A percentile compares a stretch with the other conserved stretches of the same genome.
Evolutionary conservation across 2,797 vertebrate species (phyloP).

Genomic region (Dromococcyx pavoninus): DNA sequence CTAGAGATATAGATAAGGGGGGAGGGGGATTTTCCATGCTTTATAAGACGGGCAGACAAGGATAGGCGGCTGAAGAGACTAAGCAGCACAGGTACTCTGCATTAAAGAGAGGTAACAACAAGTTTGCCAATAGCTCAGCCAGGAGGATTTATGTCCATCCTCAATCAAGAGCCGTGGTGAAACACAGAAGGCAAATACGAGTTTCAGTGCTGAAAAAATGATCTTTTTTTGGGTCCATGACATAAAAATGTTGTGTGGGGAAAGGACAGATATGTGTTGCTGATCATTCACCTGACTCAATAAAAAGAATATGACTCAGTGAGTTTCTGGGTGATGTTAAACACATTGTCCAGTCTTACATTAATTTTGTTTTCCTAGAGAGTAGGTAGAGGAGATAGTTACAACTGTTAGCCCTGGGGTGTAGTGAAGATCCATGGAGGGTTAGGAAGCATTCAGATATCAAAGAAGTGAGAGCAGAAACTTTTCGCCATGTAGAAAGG

Average conservation of each 20-base stretch:
- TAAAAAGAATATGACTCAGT: background rate
- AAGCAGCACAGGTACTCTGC: background rate
- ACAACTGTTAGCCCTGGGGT: background rate
- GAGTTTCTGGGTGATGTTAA: background rate
- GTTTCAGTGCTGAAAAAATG: background rate
- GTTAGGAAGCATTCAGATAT: background rate
- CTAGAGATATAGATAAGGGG: background rate
- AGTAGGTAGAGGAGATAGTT: background rate
- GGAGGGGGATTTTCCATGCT: background rate
- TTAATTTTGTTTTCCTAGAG: background rate
- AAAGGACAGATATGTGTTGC: background rate
- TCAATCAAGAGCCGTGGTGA: background rate
- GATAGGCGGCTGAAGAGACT: conserved; percentile 22
- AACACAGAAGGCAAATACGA: background rate
- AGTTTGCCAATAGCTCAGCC: background rate
- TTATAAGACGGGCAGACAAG: conserved; percentile 11
- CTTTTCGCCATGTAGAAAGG: background rate
- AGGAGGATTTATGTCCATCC: background rate
- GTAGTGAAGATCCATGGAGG: background rate
- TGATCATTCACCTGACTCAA: background rate
- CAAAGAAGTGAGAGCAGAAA: background rate
- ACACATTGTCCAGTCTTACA: background rate
- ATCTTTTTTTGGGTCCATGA: background rate
- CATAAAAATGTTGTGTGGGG: background rate
- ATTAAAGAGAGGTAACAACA: background rate